Evolutionary conservation across 2,888 invertebrate genomes (phyloP), one percentile per base, ranked within the genome.

Genomic region (Torymus texanus): DNA sequence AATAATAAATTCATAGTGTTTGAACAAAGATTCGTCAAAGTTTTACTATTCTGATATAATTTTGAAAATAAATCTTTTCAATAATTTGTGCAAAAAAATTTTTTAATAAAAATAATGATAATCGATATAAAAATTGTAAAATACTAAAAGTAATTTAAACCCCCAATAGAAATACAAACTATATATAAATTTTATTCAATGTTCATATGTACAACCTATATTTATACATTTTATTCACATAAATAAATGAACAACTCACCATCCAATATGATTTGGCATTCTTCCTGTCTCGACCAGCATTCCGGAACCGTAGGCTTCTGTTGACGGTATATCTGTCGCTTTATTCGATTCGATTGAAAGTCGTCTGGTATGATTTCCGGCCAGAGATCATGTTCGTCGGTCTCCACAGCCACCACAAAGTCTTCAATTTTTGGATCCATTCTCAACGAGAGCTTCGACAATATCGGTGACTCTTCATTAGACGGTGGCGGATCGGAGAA

Each of bases 181-280:
- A 21, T 21, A 21, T 21, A 21, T 21, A 21, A 21, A 21, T 21
- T 21, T 21, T 2, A 21, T 21, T 21, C 1, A 21, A 2, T 21
- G 21, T 21, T 21, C 21, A 21, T 21, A n/a, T n/a, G n/a, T n/a
- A 21, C 21, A 21, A 2, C 21, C 21, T n/a, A n/a, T n/a, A n/a
- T n/a, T n/a, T n/a, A 21, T 2, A 21, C 21, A 21, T 21, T 21
- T 21, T 21, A 21, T 21, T 21, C 8, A 41, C 8, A 41, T 5
- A 41, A 41, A 41, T 8, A 41, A 41, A 41, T 41, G 1, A 5
- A 41, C 8, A 41, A 41, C 41, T 41, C 41, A 80, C 80, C 65
- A 10, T 76, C 21, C 8, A 80, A 14, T 18, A 80, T n/a, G 11
- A 75, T 56, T 16, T 51, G 41, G 21, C 80, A 80, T 11, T 80